Base-by-base conservation (phyloP, 2,888 invertebrate species). In the Oligia strigilis region DNA sequence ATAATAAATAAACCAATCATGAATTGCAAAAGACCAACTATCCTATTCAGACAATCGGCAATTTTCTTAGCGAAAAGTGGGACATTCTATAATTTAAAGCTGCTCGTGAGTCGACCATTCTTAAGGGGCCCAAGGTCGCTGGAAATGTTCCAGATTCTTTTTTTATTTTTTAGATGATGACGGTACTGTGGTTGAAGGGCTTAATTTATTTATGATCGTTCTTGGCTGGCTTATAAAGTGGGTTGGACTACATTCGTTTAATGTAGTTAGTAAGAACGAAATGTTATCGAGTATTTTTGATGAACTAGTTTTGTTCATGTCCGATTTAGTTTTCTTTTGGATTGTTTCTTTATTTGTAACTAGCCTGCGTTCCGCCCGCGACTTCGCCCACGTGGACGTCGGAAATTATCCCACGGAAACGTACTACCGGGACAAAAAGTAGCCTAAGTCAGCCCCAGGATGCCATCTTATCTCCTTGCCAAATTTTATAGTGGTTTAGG, bases 61-160 rank as follows among this genome's bases (percentile, higher is more conserved):
- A 92, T 91, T 90, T 92, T 93, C 93, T 92, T 91, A 90, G 90
- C 92, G 87, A 90, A 91, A 96, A 94, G 93, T 96, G 93, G 96
- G 95, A 87, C 96, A 91, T 92, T 93, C 94, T 95, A 94, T 95
- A 95, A 95, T 94, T 94, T 94, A 93, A 88, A 89, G 87, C 93
- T 90, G 92, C 90, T 93, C 93, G 93, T 93, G 94, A 94, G 94
- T 91, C 93, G 92, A 92, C 91, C 93, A 93, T 94, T 94, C 92
- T 93, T 92, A 94, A 94, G 92, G 91, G 92, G 94, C 93, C 92
- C 97, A 97, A 97, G 97, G 97, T 96, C 96, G 95, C 94, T 97
- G 96, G 96, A 96, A 93, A 84, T 90, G 94, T 92, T 96, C 96
- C 96, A 97, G 93, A 93, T 93, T 93, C 85, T 90, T 91, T 91